Conservation (phyloP, 2,113 vertebrate genomes). For the Gavialis gangeticus region DNA sequence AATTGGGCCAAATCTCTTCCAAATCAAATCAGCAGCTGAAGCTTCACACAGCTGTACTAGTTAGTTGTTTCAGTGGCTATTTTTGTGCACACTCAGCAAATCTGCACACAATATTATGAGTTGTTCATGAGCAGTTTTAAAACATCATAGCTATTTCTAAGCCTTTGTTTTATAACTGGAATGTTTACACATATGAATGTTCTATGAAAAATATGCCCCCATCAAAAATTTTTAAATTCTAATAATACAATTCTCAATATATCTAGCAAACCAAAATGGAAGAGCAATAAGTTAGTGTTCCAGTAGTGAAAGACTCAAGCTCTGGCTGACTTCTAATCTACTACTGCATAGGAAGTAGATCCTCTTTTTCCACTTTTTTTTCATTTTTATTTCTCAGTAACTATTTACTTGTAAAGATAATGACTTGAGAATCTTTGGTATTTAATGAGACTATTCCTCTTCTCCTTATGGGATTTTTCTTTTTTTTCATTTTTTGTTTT, state of each 20-base stretch:
- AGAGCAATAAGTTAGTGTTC: not conserved
- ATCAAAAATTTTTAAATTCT: constrained; percentile 63
- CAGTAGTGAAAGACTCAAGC: not conserved
- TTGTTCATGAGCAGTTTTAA: not conserved
- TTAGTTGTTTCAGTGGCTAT: too few relatives aligned
- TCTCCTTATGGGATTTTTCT: not conserved
- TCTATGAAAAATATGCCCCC: not conserved
- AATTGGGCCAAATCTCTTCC: too few relatives aligned
- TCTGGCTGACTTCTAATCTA: not conserved
- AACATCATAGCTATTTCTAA: not conserved
- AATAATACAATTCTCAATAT: constrained; percentile 21
- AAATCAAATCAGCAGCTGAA: too few relatives aligned
- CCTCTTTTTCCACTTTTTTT: not conserved
- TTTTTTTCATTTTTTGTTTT: not conserved
- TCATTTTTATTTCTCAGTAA: not conserved
- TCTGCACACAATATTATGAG: too few relatives aligned
- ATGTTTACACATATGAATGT: not conserved
- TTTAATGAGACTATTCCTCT: not conserved
- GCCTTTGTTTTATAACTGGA: not conserved
- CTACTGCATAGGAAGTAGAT: not conserved
- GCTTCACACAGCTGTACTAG: too few relatives aligned
- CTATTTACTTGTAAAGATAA: not conserved
- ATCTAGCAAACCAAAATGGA: not conserved
- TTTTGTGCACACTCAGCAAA: too few relatives aligned
- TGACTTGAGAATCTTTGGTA: not conserved